Evolutionary conservation across 2,113 vertebrate genomes (phyloP).

Genomic region (Phylloscopus trochilus): DNA sequence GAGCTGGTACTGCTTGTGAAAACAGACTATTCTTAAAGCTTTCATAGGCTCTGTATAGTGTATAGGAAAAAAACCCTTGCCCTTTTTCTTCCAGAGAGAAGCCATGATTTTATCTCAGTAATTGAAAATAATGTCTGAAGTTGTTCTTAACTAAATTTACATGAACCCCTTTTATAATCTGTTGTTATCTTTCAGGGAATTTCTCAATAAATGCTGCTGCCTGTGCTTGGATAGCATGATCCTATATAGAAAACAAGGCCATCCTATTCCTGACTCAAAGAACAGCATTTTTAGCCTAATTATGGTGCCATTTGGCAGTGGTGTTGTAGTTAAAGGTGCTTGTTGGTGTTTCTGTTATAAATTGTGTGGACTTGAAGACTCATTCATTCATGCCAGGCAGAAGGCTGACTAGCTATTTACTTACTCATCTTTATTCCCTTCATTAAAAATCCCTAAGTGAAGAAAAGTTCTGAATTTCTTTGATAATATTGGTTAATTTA

Average conservation of each 20-base stretch:
- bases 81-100: conserved; percentile 36
- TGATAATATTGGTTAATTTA: neutral
- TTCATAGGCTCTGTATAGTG: conserved; percentile 33
- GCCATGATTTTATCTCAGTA: conserved; percentile 77
- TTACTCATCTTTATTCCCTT: neutral
- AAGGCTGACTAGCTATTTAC: neutral
- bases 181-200: conserved; percentile 68
- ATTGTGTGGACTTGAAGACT: neutral
- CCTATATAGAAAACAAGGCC: conserved; percentile 49
- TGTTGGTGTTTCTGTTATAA: conserved; percentile 10
- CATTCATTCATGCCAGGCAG: neutral
- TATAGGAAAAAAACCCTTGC: conserved; percentile 9
- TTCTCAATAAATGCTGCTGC: conserved; percentile 68
- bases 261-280: conserved; percentile 54
- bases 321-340: conserved; percentile 19
- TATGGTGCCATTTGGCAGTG: conserved; percentile 7
- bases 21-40: conserved; percentile 42
- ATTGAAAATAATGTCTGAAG: conserved; percentile 80
- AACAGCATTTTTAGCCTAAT: conserved; percentile 46
- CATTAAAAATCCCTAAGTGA: neutral
- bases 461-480: neutral
- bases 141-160: conserved; percentile 74
- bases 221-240: conserved; percentile 10
- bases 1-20: conserved; percentile 27
- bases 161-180: conserved; percentile 69